These are phyloP conservation scores for Centruroides vittatus DNA, from an alignment of 1,140 invertebrate species.

Conservation along the genomic window DNA sequence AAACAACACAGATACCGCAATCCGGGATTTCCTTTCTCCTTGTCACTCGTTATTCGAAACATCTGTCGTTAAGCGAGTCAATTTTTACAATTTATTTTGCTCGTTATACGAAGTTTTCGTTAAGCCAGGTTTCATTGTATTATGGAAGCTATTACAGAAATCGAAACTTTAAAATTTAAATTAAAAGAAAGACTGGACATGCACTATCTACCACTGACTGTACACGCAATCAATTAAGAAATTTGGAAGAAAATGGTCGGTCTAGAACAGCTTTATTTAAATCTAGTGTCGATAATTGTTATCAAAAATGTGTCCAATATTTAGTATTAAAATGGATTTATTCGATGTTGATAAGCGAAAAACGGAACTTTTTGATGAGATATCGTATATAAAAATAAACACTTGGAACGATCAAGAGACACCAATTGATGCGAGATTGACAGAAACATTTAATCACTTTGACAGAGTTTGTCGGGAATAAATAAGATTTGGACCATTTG, in stretches of 20 bases:
- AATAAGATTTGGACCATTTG: background rate
- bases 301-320: background rate
- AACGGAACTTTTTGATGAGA: background rate
- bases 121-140: too few species aligned
- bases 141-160: background rate
- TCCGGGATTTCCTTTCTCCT: too few species aligned
- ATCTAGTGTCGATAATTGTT: background rate
- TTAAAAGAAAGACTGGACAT: background rate
- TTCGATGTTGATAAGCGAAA: background rate
- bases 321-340: too few species aligned
- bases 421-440: background rate
- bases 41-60: too few species aligned
- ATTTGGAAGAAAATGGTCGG: background rate
- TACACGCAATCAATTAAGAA: background rate
- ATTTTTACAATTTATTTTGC: too few species aligned
- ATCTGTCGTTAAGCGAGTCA: too few species aligned
- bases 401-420: background rate
- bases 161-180: background rate
- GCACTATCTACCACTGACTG: background rate
- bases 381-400: background rate
- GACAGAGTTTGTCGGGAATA: background rate
- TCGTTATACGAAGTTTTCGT: too few species aligned
- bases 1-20: too few species aligned
- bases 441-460: background rate
- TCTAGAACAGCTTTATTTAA: background rate